These are phyloP conservation scores for Hippolais icterina DNA, from an alignment of 2,113 vertebrate species.

Conservation along the genomic window DNA sequence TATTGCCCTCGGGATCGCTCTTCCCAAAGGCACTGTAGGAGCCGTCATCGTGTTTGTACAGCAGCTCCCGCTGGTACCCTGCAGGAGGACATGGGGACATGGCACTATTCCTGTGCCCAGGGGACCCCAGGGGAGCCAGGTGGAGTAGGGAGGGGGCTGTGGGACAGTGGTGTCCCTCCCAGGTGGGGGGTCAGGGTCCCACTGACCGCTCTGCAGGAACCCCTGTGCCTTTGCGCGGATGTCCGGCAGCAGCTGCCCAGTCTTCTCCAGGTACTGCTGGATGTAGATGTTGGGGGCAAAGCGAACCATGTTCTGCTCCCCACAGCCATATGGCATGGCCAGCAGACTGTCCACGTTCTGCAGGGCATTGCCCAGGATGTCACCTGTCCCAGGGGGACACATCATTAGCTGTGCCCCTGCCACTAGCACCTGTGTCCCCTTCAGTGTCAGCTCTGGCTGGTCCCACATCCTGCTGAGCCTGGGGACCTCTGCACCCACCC, in stretches of 20 bases:
- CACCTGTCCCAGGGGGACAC: not conserved
- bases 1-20: slow-evolving; percentile 71
- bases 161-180: not conserved
- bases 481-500: not conserved
- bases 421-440: fast-evolving
- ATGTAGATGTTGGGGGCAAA: slow-evolving; percentile 86
- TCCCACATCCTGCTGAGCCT: not conserved
- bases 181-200: not conserved
- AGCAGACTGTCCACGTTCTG: slow-evolving; percentile 75
- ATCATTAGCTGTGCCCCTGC: not conserved
- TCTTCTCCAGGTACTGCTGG: slow-evolving; percentile 78
- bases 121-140: not conserved
- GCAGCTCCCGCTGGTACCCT: slow-evolving; percentile 85
- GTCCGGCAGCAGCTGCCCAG: slow-evolving; percentile 59
- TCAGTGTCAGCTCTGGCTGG: fast-evolving
- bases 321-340: slow-evolving; percentile 76
- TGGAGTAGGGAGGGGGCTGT: not conserved
- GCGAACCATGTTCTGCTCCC: slow-evolving; percentile 83
- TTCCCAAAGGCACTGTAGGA: slow-evolving; percentile 85
- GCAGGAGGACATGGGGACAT: fast-evolving
- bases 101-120: fast-evolving
- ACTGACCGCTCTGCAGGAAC: not conserved
- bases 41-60: slow-evolving; percentile 75
- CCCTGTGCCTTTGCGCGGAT: not conserved
- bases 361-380: slow-evolving; percentile 75